Evolutionary conservation across 92 coral and sea anemone genomes (phyloP).

Genomic region (Paragorgia papillata): DNA sequence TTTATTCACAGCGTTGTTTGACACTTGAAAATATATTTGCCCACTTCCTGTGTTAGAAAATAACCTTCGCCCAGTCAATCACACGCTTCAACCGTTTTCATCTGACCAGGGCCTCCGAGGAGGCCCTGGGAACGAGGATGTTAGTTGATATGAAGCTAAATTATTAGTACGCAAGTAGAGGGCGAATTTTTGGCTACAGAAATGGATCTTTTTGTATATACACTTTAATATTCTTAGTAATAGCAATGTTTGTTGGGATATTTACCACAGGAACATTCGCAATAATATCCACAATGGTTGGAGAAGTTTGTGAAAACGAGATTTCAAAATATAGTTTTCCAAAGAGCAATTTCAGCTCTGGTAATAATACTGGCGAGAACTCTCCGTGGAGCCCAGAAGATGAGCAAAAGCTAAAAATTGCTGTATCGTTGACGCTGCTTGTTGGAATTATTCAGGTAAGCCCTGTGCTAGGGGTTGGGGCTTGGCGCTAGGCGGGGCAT

Average conservation of each 20-base stretch:
- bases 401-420: slow-evolving; percentile 72
- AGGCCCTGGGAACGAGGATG: no score
- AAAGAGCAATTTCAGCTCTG: background rate
- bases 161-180: no score
- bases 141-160: no score
- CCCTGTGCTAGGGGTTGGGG: background rate
- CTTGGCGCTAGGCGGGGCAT: no score
- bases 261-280: slow-evolving; percentile 85
- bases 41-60: no score
- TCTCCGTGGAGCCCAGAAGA: slow-evolving; percentile 64
- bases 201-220: no score
- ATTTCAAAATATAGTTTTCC: slow-evolving; percentile 22
- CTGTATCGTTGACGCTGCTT: slow-evolving; percentile 79
- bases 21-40: no score
- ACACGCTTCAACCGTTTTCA: no score
- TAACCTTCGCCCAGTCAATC: no score
- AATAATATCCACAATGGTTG: slow-evolving; percentile 91
- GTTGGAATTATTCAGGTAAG: slow-evolving; percentile 89
- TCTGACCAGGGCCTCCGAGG: no score
- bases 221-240: background rate
- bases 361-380: background rate
- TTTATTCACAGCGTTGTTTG: no score
- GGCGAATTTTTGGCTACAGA: no score
- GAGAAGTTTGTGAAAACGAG: slow-evolving; percentile 80
- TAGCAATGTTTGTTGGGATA: background rate